Evolutionary conservation across 1,140 invertebrate species (phyloP), one percentile per base, ranked within the genome.

Genomic region (Lepidurus couesii): DNA sequence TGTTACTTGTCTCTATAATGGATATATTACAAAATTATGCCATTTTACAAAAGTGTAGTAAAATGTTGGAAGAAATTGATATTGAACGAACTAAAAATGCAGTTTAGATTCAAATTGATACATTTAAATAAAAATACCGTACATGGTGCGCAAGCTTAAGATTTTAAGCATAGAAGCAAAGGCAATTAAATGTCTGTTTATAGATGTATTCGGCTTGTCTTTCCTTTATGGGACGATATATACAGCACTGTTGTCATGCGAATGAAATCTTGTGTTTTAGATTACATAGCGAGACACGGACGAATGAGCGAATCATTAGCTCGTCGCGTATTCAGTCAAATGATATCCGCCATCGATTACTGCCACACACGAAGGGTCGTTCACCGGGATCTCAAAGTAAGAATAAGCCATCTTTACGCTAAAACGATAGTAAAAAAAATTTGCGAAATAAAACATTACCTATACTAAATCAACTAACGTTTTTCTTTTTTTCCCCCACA

Each of bases 261-360:
- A n/a, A 78, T 9, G 16, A 73, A 78, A 77, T 82, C 80, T 78
- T 82, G n/a, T 79, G 79, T 87, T 86, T 5, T 86, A 92, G 92
- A 98, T 87, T 95, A 97, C 86, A 89, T 98, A 81, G 95, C 96
- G 4, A 90, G 92, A 45, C 92, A 95, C 82, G 97, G 97, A 1
- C 88, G 95, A 81, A 97, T 98, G 94, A 90, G 93, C 45, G 97
- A 98, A 85, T 89, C 91, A 42, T 92, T 95, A 84, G 96, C 96
- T 16, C 90, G 95, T 81, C 87, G 93, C 42, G 93, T 95, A 81
- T 98, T 98, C 86, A 92, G 93, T 84, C 95, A 98, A 87, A 96
- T 98, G 84, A 90, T 97, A 7, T 95, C 95, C 0, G 96, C 97
- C 43, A 95, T 98, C 42, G 93, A 95, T 79, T 98, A 98, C 86